A percentile compares a stretch with the other conserved stretches of the same genome.
Conservation (phyloP, 2,888 invertebrate genomes). For the Lasiommata megera region DNA sequence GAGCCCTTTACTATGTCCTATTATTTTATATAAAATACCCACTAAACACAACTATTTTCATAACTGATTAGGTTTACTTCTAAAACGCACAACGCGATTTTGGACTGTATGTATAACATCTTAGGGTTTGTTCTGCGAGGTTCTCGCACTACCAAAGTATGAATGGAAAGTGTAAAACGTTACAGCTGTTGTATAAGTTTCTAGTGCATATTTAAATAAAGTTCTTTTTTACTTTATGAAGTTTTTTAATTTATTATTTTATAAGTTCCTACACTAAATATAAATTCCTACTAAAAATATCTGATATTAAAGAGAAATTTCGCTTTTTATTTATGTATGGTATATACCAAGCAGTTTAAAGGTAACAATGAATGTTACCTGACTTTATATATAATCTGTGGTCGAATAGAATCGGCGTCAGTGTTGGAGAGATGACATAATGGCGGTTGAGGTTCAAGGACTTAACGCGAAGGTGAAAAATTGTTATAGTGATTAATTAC, state of each 20-base stretch:
- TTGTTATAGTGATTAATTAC: too few relatives aligned
- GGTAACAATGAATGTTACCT: too few relatives aligned
- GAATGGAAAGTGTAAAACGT: conserved; percentile 37
- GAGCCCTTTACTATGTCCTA: conserved; percentile 44
- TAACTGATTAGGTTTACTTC: conserved; percentile 60
- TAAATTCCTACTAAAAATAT: too few relatives aligned
- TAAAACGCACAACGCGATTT: conserved; percentile 20
- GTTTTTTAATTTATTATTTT: conserved; percentile 1
- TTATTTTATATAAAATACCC: conserved; percentile 44
- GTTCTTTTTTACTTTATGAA: conserved; percentile 33
- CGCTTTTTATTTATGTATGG: too few relatives aligned
- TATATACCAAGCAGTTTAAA: too few relatives aligned
- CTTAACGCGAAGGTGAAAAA: too few relatives aligned
- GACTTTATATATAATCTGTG: too few relatives aligned
- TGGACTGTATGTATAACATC: conserved; percentile 28
- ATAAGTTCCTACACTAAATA: neutral
- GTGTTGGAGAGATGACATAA: too few relatives aligned
- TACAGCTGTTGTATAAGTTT: conserved; percentile 68
- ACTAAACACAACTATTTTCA: conserved; percentile 59
- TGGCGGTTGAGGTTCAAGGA: too few relatives aligned
- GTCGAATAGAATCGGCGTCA: too few relatives aligned
- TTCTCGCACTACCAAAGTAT: conserved; percentile 47
- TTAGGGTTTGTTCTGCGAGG: conserved; percentile 25
- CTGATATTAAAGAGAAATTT: too few relatives aligned
- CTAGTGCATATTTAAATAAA: conserved; percentile 73